Percentiles rank a stretch among this genome's conserved stretches.
phyloP scores from a whole-genome alignment of 92 coral and sea anemone species.

The Desmophyllum pertusum region DNA sequence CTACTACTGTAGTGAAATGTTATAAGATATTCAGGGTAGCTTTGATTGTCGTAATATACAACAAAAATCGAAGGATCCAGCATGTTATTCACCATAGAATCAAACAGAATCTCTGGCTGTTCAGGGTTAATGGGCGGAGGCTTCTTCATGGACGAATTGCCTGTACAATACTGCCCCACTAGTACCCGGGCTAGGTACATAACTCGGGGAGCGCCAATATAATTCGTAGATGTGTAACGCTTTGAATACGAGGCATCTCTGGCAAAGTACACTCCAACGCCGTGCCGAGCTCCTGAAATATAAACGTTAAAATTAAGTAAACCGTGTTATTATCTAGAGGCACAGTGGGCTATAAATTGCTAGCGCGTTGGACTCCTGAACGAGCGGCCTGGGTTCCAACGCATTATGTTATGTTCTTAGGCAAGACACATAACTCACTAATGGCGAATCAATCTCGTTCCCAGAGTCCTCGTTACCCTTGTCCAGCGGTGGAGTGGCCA shows the following conservation, averaged over 20 bases:
- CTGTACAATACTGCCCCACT: neutral
- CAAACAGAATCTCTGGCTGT: neutral
- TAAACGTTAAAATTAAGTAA: neutral
- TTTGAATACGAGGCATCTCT: neutral
- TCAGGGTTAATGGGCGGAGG: neutral
- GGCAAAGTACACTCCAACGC: constrained; percentile 3
- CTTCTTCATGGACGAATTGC: neutral
- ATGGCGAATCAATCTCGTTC: too few species aligned
- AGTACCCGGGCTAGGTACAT: neutral
- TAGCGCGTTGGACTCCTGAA: too few species aligned
- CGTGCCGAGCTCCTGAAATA: neutral
- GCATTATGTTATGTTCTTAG: too few species aligned
- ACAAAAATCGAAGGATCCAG: neutral
- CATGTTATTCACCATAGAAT: neutral
- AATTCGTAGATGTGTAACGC: too few species aligned
- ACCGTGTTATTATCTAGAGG: too few species aligned
- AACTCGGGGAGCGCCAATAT: neutral
- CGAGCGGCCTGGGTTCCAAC: too few species aligned
- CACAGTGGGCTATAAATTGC: too few species aligned
- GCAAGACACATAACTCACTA: too few species aligned
- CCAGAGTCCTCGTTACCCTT: too few species aligned
- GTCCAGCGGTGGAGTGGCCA: too few species aligned
- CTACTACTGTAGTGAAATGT: too few species aligned
- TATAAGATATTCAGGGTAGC: neutral
- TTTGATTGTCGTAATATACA: neutral